phyloP scores from a whole-genome alignment of 2,113 vertebrate species.

The Scomber japonicus region DNA sequence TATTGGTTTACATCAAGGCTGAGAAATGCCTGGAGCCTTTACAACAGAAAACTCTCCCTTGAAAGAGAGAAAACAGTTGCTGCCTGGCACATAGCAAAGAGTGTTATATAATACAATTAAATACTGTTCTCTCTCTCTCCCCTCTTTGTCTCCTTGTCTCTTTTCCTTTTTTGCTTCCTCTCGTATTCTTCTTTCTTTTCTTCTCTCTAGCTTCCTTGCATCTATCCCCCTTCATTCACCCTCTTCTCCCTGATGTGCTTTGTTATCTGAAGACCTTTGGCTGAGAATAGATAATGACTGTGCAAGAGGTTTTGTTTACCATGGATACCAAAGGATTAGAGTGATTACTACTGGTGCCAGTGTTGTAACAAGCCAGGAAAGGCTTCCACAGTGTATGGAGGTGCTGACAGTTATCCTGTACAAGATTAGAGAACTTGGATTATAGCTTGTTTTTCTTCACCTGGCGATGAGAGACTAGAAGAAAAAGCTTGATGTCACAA shows the following conservation, averaged over 20 bases:
- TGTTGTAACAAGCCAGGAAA: conserved; percentile 61
- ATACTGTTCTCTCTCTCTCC: conserved; percentile 35
- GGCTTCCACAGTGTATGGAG: conserved; percentile 63
- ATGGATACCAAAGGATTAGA: conserved; percentile 72
- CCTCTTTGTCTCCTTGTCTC: conserved; percentile 44
- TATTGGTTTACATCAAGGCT: conserved; percentile 57
- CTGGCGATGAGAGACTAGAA: conserved; percentile 73
- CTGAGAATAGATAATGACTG: conserved; percentile 75
- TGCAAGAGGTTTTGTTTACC: conserved; percentile 68
- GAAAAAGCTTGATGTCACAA: conserved; percentile 46
- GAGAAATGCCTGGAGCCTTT: conserved; percentile 53
- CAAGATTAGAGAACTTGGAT: conserved; percentile 72
- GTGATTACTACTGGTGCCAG: conserved; percentile 76
- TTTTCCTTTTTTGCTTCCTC: conserved; percentile 18
- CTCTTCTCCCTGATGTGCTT: conserved; percentile 50
- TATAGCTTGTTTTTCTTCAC: conserved; percentile 66
- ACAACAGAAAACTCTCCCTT: conserved; percentile 44
- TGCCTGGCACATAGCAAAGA: conserved; percentile 53
- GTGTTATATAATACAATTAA: conserved; percentile 78
- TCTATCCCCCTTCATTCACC: conserved; percentile 25
- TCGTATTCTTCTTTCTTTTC: conserved; percentile 34
- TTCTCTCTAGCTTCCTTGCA: conserved; percentile 32
- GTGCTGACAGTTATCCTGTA: conserved; percentile 76
- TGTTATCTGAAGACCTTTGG: conserved; percentile 64
- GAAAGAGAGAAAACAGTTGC: conserved; percentile 66